These are phyloP conservation scores for Percopsis omiscomaycus DNA, from an alignment of 2,797 vertebrate species.

Conservation along the genomic window DNA sequence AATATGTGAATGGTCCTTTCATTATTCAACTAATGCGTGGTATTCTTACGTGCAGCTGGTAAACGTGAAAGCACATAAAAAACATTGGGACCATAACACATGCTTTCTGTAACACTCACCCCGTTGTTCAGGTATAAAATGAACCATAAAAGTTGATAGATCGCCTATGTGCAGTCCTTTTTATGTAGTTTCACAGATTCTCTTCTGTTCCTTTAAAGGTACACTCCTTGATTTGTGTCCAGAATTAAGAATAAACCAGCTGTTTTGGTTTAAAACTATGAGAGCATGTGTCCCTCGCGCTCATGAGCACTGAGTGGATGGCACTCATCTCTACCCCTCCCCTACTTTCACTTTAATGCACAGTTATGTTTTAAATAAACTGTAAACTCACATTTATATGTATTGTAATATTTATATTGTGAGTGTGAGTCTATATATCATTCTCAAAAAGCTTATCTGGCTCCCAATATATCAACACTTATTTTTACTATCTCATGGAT, in stretches of 20 bases:
- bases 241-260: too few species aligned
- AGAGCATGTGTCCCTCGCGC: too few species aligned
- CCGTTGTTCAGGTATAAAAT: conserved; percentile 57
- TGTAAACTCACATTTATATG: too few species aligned
- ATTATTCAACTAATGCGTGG: conserved; percentile 72
- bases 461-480: conserved; percentile 15
- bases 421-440: conserved; percentile 9
- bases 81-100: conserved; percentile 44
- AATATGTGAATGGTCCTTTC: conserved; percentile 72
- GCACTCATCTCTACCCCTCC: too few species aligned
- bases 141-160: conserved; percentile 51
- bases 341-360: too few species aligned
- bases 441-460: conserved; percentile 28
- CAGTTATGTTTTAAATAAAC: too few species aligned
- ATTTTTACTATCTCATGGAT: conserved; percentile 30
- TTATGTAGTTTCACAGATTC: conserved; percentile 17
- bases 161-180: conserved; percentile 46
- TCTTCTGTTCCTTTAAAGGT: conserved; percentile 21
- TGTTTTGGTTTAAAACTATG: too few species aligned
- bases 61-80: conserved; percentile 37
- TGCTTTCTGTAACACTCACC: conserved; percentile 33
- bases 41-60: conserved; percentile 55
- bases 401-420: too few species aligned
- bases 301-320: too few species aligned
- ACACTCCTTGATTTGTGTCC: background rate